Conservation (phyloP, 1,140 invertebrate genomes). For the Probaryconus sp. region DNA sequence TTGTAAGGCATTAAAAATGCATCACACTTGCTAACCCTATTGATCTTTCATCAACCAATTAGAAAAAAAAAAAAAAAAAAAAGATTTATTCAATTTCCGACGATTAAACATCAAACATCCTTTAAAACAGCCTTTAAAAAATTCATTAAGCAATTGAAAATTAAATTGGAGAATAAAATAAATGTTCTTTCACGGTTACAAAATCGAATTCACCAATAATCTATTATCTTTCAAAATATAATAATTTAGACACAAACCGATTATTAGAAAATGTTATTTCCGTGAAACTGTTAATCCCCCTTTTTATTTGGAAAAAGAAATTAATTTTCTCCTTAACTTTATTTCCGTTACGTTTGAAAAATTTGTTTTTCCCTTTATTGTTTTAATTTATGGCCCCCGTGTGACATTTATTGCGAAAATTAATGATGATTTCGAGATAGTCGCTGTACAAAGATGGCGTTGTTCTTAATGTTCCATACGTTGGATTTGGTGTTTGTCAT, state of each 20-base stretch:
- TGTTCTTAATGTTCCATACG: constrained; percentile 41
- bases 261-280: no score
- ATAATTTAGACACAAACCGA: no score
- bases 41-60: constrained; percentile 57
- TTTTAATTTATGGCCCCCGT: constrained; percentile 32
- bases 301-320: no score
- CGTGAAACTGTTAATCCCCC: background rate
- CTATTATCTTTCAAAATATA: no score
- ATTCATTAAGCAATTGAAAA: no score
- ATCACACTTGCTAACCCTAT: constrained; percentile 45
- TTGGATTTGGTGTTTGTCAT: constrained; percentile 44
- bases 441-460: constrained; percentile 39
- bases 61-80: no score
- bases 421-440: constrained; percentile 49
- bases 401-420: constrained; percentile 57
- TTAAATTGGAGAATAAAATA: no score
- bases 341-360: no score
- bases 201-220: no score
- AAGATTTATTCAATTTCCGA: constrained; percentile 3
- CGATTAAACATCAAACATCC: background rate
- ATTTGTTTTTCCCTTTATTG: constrained; percentile 50
- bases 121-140: no score
- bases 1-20: constrained; percentile 57
- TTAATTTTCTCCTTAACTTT: constrained; percentile 26
- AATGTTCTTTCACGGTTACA: no score